Percentiles rank a stretch among this genome's conserved stretches.
These are phyloP conservation scores for Euplagia quadripunctaria DNA, from an alignment of 2,888 invertebrate genomes.

Conservation along the genomic window DNA sequence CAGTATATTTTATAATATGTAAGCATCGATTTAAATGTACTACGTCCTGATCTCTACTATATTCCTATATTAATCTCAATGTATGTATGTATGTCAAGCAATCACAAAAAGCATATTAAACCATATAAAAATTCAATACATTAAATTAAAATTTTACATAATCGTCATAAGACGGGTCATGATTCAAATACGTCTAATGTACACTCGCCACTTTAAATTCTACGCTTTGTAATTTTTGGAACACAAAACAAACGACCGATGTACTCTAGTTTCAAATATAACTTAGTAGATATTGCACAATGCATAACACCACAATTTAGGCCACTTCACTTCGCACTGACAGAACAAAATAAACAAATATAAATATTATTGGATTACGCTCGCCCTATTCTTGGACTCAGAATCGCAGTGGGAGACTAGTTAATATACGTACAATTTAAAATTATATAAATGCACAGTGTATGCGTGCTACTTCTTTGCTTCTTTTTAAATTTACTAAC, in stretches of 20 bases:
- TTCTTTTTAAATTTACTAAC: too few relatives aligned
- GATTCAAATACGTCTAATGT: not conserved
- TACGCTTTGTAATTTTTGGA: constrained; percentile 16
- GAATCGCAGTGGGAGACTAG: constrained; percentile 73
- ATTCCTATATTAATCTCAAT: too few relatives aligned
- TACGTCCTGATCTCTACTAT: too few relatives aligned
- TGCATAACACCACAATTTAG: constrained; percentile 35
- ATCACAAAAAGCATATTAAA: too few relatives aligned
- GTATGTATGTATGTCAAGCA: too few relatives aligned
- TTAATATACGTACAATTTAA: constrained; percentile 2
- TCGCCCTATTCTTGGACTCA: constrained; percentile 65
- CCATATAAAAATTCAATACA: too few relatives aligned
- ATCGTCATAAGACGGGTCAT: not conserved
- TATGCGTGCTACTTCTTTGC: not conserved
- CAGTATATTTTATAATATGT: too few relatives aligned
- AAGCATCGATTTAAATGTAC: too few relatives aligned
- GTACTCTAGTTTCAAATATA: constrained; percentile 23
- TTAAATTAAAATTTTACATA: not conserved
- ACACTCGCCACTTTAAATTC: not conserved
- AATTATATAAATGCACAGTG: not conserved
- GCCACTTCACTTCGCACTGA: constrained; percentile 48
- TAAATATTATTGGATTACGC: constrained; percentile 53
- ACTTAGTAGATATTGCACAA: constrained; percentile 19
- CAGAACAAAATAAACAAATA: constrained; percentile 50
- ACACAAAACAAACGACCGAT: constrained; percentile 29